phyloP scores from a whole-genome alignment of 2,888 invertebrate species.

The Eustalomyia histrio region DNA sequence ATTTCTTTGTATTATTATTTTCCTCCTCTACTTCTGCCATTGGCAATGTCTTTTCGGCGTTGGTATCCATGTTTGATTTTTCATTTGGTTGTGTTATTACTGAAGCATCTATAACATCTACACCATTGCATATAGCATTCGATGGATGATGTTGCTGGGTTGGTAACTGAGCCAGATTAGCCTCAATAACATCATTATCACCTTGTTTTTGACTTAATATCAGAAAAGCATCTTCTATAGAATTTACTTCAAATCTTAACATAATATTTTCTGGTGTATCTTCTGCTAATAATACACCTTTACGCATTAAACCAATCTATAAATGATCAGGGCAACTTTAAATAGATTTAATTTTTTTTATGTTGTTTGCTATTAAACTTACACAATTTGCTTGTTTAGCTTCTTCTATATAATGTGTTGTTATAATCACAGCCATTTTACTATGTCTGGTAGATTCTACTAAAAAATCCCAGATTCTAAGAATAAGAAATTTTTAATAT shows the following conservation, averaged over 20 bases:
- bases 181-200: slow-evolving; percentile 75
- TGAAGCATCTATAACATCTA: slow-evolving; percentile 73
- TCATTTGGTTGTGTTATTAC: slow-evolving; percentile 46
- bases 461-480: slow-evolving; percentile 93
- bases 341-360: too few relatives aligned
- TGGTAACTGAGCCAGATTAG: slow-evolving; percentile 56
- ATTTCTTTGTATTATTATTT: slow-evolving; percentile 72
- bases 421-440: slow-evolving; percentile 91
- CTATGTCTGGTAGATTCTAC: slow-evolving; percentile 85
- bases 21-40: slow-evolving; percentile 63
- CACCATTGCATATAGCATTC: slow-evolving; percentile 67
- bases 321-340: slow-evolving; percentile 21
- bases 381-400: slow-evolving; percentile 90
- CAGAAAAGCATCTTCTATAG: slow-evolving; percentile 93
- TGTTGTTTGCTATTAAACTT: slow-evolving; percentile 70
- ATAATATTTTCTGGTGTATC: slow-evolving; percentile 88
- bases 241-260: slow-evolving; percentile 84
- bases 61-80: slow-evolving; percentile 34
- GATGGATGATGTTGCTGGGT: slow-evolving; percentile 68
- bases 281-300: slow-evolving; percentile 91
- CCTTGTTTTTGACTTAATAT: slow-evolving; percentile 84
- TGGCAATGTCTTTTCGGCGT: slow-evolving; percentile 48
- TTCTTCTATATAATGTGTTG: slow-evolving; percentile 97
- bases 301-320: slow-evolving; percentile 94
- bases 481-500: slow-evolving; percentile 65